Evolutionary conservation across 1,140 invertebrate species (phyloP).

Genomic region (Ceratina calcarata): DNA sequence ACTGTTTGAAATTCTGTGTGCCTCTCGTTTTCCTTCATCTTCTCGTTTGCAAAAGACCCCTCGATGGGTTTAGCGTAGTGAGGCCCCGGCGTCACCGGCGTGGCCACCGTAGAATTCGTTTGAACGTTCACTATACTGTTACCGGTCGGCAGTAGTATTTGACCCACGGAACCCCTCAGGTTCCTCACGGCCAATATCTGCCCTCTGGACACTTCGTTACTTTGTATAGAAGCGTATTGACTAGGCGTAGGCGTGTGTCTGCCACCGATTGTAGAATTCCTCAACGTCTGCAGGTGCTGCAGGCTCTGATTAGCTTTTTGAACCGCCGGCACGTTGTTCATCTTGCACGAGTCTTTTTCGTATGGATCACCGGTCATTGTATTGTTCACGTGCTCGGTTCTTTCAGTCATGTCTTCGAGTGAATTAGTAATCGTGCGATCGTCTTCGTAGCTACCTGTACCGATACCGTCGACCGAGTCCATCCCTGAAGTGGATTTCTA

Average conservation of each 20-base stretch:
- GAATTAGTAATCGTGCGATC: conserved; percentile 49
- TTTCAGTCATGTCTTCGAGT: conserved; percentile 39
- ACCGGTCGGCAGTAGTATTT: conserved; percentile 55
- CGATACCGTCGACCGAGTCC: conserved; percentile 54
- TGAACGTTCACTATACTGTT: conserved; percentile 7
- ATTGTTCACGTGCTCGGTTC: neutral
- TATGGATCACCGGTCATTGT: conserved; percentile 1
- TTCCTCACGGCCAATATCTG: conserved; percentile 76
- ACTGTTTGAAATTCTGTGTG: conserved; percentile 74
- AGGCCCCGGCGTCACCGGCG: conserved; percentile 43
- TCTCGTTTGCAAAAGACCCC: conserved; percentile 58
- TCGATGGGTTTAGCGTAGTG: conserved; percentile 50
- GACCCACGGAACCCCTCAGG: conserved; percentile 62
- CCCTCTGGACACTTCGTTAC: conserved; percentile 53
- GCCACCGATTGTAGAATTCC: conserved; percentile 60
- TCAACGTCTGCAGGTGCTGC: conserved; percentile 73
- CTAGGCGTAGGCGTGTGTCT: conserved; percentile 15
- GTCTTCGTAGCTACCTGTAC: conserved; percentile 52
- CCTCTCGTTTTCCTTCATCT: conserved; percentile 51
- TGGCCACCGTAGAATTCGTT: conserved; percentile 19
- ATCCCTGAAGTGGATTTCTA: conserved; percentile 62
- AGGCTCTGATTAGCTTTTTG: conserved; percentile 73
- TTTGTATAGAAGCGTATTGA: conserved; percentile 57
- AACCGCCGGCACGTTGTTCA: conserved; percentile 30
- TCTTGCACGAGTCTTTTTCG: conserved; percentile 25